Evolutionary conservation across 2,113 vertebrate genomes (phyloP).

Genomic region (Engystomops pustulosus): DNA sequence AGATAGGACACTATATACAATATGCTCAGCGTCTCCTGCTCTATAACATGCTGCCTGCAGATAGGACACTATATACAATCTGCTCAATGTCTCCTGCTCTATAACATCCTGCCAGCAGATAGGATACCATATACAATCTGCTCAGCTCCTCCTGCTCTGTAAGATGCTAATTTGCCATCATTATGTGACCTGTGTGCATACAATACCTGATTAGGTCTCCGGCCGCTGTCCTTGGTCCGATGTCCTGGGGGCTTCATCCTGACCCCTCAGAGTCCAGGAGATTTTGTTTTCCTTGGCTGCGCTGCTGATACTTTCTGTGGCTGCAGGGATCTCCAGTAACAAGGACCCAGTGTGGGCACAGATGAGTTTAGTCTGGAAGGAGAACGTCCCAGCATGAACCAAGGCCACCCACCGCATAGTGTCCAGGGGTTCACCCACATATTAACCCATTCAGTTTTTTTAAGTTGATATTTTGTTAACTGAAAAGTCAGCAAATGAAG

Average conservation of each 20-base stretch:
- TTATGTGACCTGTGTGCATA: background rate
- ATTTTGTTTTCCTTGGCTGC: conserved; percentile 14
- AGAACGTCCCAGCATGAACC: background rate
- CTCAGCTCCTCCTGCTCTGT: too few species aligned
- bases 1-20: too few species aligned
- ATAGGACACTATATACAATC: too few species aligned
- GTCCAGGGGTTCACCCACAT: background rate
- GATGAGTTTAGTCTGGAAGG: background rate
- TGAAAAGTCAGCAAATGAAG: too few species aligned
- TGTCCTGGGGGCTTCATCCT: background rate
- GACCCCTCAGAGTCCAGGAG: background rate
- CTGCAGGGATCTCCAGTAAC: background rate
- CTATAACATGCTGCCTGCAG: too few species aligned
- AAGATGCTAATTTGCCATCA: too few species aligned
- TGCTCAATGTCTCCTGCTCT: too few species aligned
- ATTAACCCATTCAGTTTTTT: background rate
- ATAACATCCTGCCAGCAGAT: too few species aligned
- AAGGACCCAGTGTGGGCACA: background rate
- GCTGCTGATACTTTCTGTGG: background rate
- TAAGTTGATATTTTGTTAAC: too few species aligned
- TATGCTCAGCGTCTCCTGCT: too few species aligned
- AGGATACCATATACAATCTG: too few species aligned
- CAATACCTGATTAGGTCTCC: background rate
- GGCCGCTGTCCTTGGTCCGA: background rate
- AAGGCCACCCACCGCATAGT: conserved; percentile 14